Evolutionary conservation across 2,888 invertebrate genomes (phyloP).

Genomic region (Dryomyza anilis): DNA sequence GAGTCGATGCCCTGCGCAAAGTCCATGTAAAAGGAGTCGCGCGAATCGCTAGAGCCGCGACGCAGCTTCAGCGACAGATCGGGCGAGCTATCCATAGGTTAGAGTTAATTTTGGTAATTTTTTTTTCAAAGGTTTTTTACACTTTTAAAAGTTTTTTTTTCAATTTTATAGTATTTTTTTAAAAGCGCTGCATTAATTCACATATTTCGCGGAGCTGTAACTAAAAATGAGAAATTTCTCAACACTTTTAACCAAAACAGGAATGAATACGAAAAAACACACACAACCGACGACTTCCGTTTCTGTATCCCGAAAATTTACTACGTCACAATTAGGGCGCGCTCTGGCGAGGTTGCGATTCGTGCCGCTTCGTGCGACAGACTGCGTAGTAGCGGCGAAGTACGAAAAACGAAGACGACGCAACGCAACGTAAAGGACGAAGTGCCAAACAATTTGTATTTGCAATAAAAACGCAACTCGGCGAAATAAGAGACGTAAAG

Average conservation of each 20-base stretch:
- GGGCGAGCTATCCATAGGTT: slow-evolving; percentile 75
- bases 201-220: not conserved
- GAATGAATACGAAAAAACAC: not conserved
- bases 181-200: not conserved
- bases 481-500: slow-evolving; percentile 8
- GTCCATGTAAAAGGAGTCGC: slow-evolving; percentile 90
- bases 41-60: slow-evolving; percentile 83
- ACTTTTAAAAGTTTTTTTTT: not conserved
- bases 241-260: not conserved
- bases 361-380: not conserved
- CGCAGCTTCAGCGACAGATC: slow-evolving; percentile 84
- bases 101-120: not conserved
- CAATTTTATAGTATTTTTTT: too few relatives aligned
- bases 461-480: not conserved
- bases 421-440: not conserved
- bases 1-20: slow-evolving; percentile 90
- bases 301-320: slow-evolving; percentile 19
- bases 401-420: too few relatives aligned
- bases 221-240: not conserved
- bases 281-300: slow-evolving; percentile 1
- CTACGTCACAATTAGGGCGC: slow-evolving; percentile 16
- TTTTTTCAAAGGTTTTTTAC: slow-evolving; percentile 5
- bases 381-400: too few relatives aligned
- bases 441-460: not conserved
- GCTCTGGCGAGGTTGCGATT: not conserved